Evolutionary conservation across 2,888 invertebrate genomes (phyloP), one percentile per base, ranked within the genome.

Genomic region (Lamellibrachia satsuma): DNA sequence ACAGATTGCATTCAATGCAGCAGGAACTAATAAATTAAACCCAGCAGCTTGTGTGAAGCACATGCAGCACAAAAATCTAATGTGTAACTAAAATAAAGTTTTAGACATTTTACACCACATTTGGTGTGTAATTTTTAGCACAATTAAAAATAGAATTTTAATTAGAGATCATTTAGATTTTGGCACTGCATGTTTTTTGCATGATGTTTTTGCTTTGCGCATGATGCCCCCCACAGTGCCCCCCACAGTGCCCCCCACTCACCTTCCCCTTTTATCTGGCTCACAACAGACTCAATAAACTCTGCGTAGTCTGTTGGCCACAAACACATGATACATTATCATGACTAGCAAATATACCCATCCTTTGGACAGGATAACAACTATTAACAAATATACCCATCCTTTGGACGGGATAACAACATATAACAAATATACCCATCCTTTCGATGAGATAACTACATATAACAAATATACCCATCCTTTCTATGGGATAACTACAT

Each of bases 21-120:
- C 75, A 75, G n/a, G n/a, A 22, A 22, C 75, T 6, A 22, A 22
- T 15, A 11, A 75, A 75, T 15, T 75, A 75, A 75, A 75, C 75
- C n/a, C 22, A 22, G 4, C 60, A 60, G 60, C 22, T 75, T 22
- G 75, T 75, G 22, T 15, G 22, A 75, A 75, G 15, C n/a, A 4
- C 75, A 75, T 75, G 75, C 75, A 75, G 75, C 22, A 75, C 75
- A 75, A 75, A 75, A 75, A 75, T 75, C 75, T 75, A 75, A 75
- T 75, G n/a, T 75, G n/a, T 6, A 75, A 75, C 22, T 75, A 2
- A 22, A 6, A 75, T 75, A 75, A 4, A 75, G n/a, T 15, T 9
- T 7, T 60, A 60, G 2, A 9, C 60, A 60, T 7, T 60, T 15
- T 60, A 15, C 11, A 60, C 11, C 15, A 60, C 60, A 60, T 9